Evolutionary conservation across 2,888 invertebrate species (phyloP), one percentile per base, ranked within the genome.

Genomic region (Fragum fragum): DNA sequence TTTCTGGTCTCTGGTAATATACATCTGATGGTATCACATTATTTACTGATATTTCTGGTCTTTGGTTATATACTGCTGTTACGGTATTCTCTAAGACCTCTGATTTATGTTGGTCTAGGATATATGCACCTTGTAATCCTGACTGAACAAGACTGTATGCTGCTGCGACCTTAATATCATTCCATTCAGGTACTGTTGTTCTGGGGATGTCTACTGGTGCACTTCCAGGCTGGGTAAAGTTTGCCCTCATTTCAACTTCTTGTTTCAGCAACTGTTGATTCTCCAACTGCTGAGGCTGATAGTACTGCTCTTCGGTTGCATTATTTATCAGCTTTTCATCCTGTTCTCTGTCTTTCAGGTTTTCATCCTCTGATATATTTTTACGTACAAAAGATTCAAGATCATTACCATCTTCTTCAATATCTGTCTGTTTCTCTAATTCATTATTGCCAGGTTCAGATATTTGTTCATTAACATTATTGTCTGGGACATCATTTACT

Each of bases 311-410:
- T 6, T 36, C 32, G 3, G 5, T 32, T 63, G 63, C 2, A 5
- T 63, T 1, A 36, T 63, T 32, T 32, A 14, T 9, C 1, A 3
- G 16, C 26, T 6, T 32, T n/a, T 21, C 1, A 16, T 36, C 21
- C 32, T n/a, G 2, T 32, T 63, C 14, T 11, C 63, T 36, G 3
- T 66, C 42, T 42, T 66, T 42, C 7, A 42, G 18, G 11, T 36
- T 21, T 42, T 42, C 66, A 42, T 66, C 66, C 36, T 66, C 66
- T 26, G 66, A 23, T 36, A 66, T 42, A 66, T 42, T 18, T 42
- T 66, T 39, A 18, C 63, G 28, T 16, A 63, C 63, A 63, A 63
- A 63, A 36, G 63, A 63, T 32, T 63, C 63, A 63, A 63, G 63
- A 32, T 63, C 63, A 63, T 63, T 29, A 5, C 18, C 63, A 5